Evolutionary conservation across 2,888 invertebrate genomes (phyloP), one percentile per base, ranked within the genome.

Genomic region (Zelleria hepariella): DNA sequence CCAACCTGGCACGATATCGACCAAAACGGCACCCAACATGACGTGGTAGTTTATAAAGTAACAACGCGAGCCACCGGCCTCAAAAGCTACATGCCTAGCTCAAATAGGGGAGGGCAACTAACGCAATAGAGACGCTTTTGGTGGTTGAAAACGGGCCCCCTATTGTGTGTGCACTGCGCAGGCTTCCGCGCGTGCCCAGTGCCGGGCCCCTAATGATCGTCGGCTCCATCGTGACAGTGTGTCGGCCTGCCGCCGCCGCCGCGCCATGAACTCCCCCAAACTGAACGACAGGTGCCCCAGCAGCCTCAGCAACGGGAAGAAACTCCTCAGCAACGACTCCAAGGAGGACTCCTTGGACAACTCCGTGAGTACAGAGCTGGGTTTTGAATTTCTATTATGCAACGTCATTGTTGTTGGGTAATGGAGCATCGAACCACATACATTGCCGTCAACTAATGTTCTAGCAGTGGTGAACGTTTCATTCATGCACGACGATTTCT

Each of bases 261-360:
- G 20, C 55, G 20, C 47, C 49, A 86, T 87, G 86, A 86, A 82
- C 67, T 88, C 87, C n/a, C 87, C 87, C 3, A 87, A 86, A 66
- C 69, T 85, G 21, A 82, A 75, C 65, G 86, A 85, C 67, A 72
- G 83, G 71, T 86, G 86, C 64, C 71, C 75, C 23, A 86, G 83
- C 68, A 80, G 75, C 55, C 71, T 84, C 72, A 82, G 82, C 70
- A 85, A 81, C 61, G 77, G 82, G 55, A 83, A 80, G 62, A 86
- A 84, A 69, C 74, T 74, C 23, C 71, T 84, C 6, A 78, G 66
- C 68, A 74, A 72, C 60, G 87, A 87, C 26, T 75, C 75, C 1
- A 86, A 86, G 63, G 86, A 86, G 62, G 86, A 88, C 58, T 87
- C 86, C 1, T 68, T 86, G 24, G 87, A 87, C 54, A 87, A 83